A percentile compares a stretch with the other conserved stretches of the same genome.
phyloP scores from a whole-genome alignment of 2,888 invertebrate genomes.

The Ornithoptera priamus region DNA sequence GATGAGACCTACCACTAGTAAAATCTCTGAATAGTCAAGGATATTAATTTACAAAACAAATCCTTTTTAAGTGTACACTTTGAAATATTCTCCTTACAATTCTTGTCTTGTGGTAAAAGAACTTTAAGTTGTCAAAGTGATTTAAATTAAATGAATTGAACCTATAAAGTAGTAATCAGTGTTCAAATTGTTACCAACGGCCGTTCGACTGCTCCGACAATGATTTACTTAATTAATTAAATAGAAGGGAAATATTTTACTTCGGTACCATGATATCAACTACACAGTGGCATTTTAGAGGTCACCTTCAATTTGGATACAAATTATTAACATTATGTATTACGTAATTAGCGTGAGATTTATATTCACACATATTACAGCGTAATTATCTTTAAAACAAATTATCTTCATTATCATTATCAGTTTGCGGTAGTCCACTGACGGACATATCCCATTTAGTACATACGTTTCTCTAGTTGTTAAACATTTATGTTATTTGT shows the following conservation, averaged over 20 bases:
- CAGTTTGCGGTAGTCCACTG: too few species aligned
- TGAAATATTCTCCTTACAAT: too few species aligned
- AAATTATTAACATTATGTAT: constrained; percentile 11
- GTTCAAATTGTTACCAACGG: constrained; percentile 13
- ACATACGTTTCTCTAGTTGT: background rate
- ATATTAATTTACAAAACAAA: too few species aligned
- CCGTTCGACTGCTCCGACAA: background rate
- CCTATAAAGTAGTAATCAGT: constrained; percentile 6
- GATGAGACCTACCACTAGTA: too few species aligned
- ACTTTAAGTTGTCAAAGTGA: background rate
- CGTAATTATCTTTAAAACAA: too few species aligned
- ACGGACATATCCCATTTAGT: too few species aligned
- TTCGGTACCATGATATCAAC: constrained; percentile 4
- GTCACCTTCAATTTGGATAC: constrained; percentile 19
- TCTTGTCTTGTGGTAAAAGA: background rate
- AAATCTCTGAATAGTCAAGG: too few species aligned
- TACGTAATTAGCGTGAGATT: constrained; percentile 8
- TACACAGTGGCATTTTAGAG: constrained; percentile 18
- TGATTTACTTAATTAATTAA: constrained; percentile 2
- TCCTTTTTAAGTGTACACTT: too few species aligned
- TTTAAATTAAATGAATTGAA: constrained; percentile 2
- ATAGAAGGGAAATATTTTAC: constrained; percentile 9
- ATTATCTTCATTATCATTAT: too few species aligned
- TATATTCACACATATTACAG: too few species aligned
- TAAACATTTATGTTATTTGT: background rate